A percentile compares a stretch with the other conserved stretches of the same genome.
These are phyloP conservation scores for Stenodera caucasica DNA, from an alignment of 2,888 invertebrate species.

Conservation along the genomic window DNA sequence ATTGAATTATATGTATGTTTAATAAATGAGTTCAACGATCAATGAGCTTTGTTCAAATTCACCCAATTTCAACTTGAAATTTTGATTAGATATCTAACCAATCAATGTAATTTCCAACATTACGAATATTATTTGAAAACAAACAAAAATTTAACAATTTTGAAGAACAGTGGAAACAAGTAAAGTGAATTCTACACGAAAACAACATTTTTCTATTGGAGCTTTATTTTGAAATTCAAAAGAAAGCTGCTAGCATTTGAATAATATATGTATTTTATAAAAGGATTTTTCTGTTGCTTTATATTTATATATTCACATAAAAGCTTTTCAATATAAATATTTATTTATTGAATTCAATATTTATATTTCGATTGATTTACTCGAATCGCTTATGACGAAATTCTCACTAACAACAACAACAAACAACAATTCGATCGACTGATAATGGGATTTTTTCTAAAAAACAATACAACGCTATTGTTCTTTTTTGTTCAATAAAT, in stretches of 20 bases:
- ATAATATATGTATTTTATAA: conserved; percentile 26
- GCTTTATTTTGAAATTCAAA: conserved; percentile 21
- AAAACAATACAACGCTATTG: no score
- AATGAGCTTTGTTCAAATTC: conserved; percentile 4
- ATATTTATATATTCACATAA: conserved; percentile 9
- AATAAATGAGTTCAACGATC: conserved; percentile 14
- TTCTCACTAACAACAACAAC: not conserved
- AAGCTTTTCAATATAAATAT: conserved; percentile 26
- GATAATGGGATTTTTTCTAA: no score
- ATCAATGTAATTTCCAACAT: not conserved
- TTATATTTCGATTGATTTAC: conserved; percentile 18
- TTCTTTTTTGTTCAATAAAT: no score
- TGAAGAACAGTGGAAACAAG: conserved; percentile 20
- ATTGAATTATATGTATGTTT: conserved; percentile 25
- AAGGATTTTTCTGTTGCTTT: conserved; percentile 26
- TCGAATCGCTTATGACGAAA: not conserved
- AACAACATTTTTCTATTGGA: conserved; percentile 25
- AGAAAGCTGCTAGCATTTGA: conserved; percentile 14
- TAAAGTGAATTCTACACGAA: conserved; percentile 18
- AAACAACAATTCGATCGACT: no score
- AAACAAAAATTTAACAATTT: not conserved
- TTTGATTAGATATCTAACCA: no score
- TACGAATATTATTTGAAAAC: not conserved
- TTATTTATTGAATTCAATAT: conserved; percentile 6
- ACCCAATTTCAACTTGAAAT: no score